A percentile compares a stretch with the other conserved stretches of the same genome.
Conservation (phyloP, 2,888 invertebrate species). For the Orchestes rusci region DNA sequence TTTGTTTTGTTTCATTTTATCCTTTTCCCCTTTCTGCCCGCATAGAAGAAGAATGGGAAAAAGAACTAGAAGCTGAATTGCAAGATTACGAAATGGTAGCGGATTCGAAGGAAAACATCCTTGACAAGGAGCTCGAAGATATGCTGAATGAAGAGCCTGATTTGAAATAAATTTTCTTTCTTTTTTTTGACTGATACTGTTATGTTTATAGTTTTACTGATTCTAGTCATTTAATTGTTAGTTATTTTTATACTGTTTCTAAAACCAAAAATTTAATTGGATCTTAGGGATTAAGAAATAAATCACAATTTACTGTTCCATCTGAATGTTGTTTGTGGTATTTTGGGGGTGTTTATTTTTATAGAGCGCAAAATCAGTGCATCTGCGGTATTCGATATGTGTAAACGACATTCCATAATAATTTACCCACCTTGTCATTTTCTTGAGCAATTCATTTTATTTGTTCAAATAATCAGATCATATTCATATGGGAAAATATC, state of each 20-base stretch:
- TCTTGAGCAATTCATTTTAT: no score
- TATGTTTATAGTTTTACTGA: conserved; percentile 1
- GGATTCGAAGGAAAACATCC: conserved; percentile 43
- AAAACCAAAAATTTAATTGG: no score
- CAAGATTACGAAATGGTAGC: conserved; percentile 90
- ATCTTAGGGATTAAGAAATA: no score
- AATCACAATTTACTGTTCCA: no score
- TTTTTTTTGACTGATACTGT: not conserved
- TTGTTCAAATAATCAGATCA: no score
- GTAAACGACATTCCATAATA: no score
- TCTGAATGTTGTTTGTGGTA: no score
- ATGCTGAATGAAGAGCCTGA: conserved; percentile 41
- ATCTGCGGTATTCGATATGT: no score
- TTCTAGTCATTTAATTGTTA: not conserved
- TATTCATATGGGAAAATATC: no score
- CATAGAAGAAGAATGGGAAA: conserved; percentile 85
- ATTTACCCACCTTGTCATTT: no score
- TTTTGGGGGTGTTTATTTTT: no score
- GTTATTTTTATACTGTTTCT: conserved; percentile 2
- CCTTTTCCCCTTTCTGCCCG: conserved; percentile 32
- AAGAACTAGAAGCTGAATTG: conserved; percentile 89
- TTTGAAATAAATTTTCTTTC: conserved; percentile 35
- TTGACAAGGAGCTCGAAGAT: conserved; percentile 44
- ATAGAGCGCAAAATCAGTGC: no score
- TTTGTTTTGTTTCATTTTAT: conserved; percentile 31